These are phyloP conservation scores for Malaclemys terrapin DNA, from an alignment of 2,113 vertebrate species.

Conservation along the genomic window DNA sequence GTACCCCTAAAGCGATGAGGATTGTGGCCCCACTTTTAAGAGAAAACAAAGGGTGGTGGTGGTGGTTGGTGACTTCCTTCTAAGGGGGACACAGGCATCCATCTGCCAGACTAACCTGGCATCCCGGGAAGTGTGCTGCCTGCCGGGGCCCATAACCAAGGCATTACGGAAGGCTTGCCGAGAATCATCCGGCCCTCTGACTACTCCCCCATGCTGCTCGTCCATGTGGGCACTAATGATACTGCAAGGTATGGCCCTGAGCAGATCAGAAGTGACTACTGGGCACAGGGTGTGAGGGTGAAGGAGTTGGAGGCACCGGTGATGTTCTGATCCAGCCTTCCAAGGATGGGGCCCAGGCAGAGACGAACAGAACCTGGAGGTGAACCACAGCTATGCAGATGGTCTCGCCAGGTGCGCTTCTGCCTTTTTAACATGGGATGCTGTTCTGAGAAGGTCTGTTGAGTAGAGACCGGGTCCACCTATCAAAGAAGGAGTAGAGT, in stretches of 20 bases:
- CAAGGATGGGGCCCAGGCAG: no score
- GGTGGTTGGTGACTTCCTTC: no score
- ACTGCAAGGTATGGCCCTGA: background rate
- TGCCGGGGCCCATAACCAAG: background rate
- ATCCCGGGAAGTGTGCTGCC: background rate
- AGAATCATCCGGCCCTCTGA: background rate
- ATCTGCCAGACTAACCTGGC: background rate
- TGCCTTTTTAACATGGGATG: background rate
- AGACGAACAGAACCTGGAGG: no score
- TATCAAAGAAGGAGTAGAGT: background rate
- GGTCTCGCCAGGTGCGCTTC: background rate
- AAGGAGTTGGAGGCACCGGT: background rate
- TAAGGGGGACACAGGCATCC: background rate
- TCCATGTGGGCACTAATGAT: background rate
- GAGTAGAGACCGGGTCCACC: background rate
- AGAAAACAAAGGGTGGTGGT: no score
- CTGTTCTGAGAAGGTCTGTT: background rate
- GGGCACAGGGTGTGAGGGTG: background rate
- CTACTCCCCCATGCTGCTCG: background rate
- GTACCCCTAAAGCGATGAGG: no score
- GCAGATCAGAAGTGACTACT: background rate
- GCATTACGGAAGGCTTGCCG: background rate
- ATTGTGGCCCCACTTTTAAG: no score
- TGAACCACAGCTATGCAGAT: no score
- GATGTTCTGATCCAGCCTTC: no score